A percentile compares a stretch with the other conserved stretches of the same genome.
Conservation (phyloP, 2,797 vertebrate genomes). For the Enteromius thamalakanensis region DNA sequence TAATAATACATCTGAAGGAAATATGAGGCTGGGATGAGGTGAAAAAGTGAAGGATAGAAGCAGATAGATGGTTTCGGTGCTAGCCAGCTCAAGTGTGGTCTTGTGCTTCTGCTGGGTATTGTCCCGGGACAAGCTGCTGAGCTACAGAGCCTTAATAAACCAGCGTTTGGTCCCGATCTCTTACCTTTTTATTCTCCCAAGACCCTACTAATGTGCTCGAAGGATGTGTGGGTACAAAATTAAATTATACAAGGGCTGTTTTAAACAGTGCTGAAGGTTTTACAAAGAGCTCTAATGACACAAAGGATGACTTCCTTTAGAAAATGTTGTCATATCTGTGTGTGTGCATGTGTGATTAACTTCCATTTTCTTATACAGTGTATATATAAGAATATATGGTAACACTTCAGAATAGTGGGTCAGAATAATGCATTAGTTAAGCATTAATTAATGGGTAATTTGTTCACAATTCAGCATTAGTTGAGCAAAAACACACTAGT, state of each 20-base stretch:
- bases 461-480: too few relatives aligned
- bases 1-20: constrained; percentile 54
- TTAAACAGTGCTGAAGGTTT: constrained; percentile 9
- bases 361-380: too few relatives aligned
- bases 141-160: constrained; percentile 10
- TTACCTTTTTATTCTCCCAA: constrained; percentile 34
- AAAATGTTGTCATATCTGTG: not conserved
- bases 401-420: too few relatives aligned
- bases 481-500: too few relatives aligned
- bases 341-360: too few relatives aligned
- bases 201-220: constrained; percentile 50
- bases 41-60: constrained; percentile 18
- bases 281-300: constrained; percentile 16
- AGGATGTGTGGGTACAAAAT: not conserved
- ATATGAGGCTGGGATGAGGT: constrained; percentile 46
- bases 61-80: not conserved
- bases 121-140: not conserved
- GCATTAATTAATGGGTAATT: too few relatives aligned
- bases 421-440: too few relatives aligned
- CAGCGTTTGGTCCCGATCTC: constrained; percentile 39
- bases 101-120: constrained; percentile 20
- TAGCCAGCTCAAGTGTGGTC: constrained; percentile 6
- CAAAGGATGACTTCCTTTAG: not conserved
- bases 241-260: not conserved
- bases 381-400: too few relatives aligned